Evolutionary conservation across 2,888 invertebrate species (phyloP).

Genomic region (Falcaria lacertinaria): DNA sequence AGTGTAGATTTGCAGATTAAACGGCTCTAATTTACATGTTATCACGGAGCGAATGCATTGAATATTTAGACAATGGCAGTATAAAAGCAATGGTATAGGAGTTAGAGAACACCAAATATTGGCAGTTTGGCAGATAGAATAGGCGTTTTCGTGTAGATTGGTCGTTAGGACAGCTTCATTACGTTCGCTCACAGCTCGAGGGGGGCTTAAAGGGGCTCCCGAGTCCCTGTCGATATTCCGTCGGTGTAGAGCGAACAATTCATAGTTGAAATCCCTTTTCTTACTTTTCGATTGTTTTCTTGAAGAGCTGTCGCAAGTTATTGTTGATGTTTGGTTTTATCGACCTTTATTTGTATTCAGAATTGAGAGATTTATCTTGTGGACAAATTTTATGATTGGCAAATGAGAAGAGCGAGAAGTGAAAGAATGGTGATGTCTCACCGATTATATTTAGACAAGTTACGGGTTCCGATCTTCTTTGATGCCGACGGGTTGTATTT

Average conservation of each 20-base stretch:
- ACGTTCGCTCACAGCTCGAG: conserved; percentile 34
- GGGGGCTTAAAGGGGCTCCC: conserved; percentile 31
- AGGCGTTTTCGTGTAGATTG: conserved; percentile 31
- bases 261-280: background rate
- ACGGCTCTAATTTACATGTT: too few species aligned
- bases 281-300: background rate
- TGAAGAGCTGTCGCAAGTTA: too few species aligned
- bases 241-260: conserved; percentile 4
- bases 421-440: too few species aligned
- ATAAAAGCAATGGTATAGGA: background rate
- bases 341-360: background rate
- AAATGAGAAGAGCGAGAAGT: too few species aligned
- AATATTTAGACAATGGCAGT: too few species aligned
- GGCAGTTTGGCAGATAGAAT: conserved; percentile 27
- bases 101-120: conserved; percentile 7
- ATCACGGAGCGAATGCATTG: too few species aligned
- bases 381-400: too few species aligned
- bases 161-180: conserved; percentile 51
- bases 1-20: too few species aligned
- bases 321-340: background rate
- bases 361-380: background rate
- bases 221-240: conserved; percentile 36
- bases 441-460: too few species aligned
- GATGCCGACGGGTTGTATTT: too few species aligned
- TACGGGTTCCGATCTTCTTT: too few species aligned